Evolutionary conservation across 2,797 vertebrate genomes (phyloP).

Genomic region (Tokudaia tokunoshimensis): DNA sequence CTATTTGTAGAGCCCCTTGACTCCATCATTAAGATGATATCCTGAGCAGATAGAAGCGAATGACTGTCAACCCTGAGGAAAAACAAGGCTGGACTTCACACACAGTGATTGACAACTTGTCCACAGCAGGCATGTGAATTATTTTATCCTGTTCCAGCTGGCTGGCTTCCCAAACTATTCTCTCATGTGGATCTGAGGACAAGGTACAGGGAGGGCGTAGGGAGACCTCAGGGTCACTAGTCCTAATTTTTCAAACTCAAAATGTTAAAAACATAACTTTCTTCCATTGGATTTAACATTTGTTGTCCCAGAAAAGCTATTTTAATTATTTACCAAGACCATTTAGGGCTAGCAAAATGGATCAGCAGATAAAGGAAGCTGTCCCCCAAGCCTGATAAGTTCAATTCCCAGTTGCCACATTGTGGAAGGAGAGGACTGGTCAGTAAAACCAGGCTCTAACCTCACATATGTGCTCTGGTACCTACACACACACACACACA

Average conservation of each 20-base stretch:
- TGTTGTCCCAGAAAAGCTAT: not conserved
- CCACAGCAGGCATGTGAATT: conserved; percentile 62
- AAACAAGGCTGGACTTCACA: not conserved
- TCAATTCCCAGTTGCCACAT: not conserved
- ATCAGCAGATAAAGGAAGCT: not conserved
- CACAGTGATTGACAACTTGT: conserved; percentile 54
- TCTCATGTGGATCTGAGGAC: conserved; percentile 1
- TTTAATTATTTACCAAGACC: conserved; percentile 25
- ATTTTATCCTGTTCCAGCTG: conserved; percentile 41
- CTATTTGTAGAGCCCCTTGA: conserved; percentile 13
- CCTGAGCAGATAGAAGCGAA: not conserved
- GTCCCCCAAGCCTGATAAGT: not conserved
- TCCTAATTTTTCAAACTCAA: conserved; percentile 52
- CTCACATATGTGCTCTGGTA: too few species aligned
- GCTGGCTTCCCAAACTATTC: not conserved
- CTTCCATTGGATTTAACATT: conserved; percentile 60
- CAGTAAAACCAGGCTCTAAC: not conserved
- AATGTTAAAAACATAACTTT: conserved; percentile 26
- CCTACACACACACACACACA: not conserved
- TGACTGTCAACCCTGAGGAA: not conserved
- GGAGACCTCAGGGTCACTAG: too few species aligned
- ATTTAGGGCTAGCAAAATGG: not conserved
- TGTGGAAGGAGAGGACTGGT: not conserved
- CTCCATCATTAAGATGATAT: not conserved
- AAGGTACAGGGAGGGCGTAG: not conserved